phyloP scores from a whole-genome alignment of 2,113 vertebrate genomes.

The Lophochroa leadbeateri region DNA sequence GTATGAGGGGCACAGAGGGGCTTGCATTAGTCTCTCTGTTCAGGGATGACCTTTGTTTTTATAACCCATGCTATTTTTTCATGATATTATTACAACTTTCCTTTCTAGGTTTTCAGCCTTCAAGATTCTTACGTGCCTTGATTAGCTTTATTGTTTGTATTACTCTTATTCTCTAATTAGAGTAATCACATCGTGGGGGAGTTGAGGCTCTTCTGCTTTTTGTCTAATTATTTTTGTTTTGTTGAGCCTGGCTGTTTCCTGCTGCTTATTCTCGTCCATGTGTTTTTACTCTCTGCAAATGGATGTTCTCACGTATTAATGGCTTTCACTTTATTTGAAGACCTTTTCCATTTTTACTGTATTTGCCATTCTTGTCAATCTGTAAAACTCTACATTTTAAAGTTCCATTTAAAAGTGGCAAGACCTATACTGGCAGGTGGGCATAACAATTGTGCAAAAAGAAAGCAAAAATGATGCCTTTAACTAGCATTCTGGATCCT shows the following conservation, averaged over 20 bases:
- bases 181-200: not conserved
- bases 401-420: not conserved
- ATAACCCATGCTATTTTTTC: not conserved
- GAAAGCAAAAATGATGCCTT: not conserved
- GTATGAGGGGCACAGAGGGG: not conserved
- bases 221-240: slow-evolving; percentile 51
- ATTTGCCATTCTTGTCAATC: not conserved
- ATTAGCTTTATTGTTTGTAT: slow-evolving; percentile 48
- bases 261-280: not conserved
- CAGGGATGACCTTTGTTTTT: not conserved
- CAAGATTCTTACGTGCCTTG: not conserved
- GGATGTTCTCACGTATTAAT: slow-evolving; percentile 14
- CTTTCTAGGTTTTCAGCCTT: slow-evolving; percentile 1
- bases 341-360: not conserved
- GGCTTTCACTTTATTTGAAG: slow-evolving; percentile 13
- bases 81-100: not conserved
- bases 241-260: slow-evolving; percentile 16
- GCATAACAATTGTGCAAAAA: not conserved
- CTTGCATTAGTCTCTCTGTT: not conserved
- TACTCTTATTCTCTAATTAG: slow-evolving; percentile 41
- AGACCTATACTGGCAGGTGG: not conserved
- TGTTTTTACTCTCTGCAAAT: not conserved
- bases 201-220: slow-evolving; percentile 3
- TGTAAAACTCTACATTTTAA: not conserved
- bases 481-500: not conserved